A percentile compares a stretch with the other conserved stretches of the same genome.
These are phyloP conservation scores for Pristionchus mayeri DNA, from an alignment of 2,888 invertebrate genomes.

Conservation along the genomic window DNA sequence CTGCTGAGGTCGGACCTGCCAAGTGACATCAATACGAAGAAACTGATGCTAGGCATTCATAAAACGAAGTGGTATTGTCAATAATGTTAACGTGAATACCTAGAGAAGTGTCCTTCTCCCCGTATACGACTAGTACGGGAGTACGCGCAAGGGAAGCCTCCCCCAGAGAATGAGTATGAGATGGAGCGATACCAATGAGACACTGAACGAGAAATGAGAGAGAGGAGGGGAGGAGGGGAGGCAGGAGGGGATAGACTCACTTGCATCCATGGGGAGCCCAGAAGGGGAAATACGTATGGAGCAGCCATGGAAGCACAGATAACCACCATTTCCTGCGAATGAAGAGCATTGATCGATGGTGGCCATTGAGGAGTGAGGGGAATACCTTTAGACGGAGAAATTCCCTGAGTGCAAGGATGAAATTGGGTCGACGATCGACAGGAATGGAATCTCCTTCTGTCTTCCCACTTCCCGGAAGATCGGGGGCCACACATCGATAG, in stretches of 20 bases:
- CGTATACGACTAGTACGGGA: slow-evolving; percentile 64
- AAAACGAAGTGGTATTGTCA: too few relatives aligned
- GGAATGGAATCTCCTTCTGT: slow-evolving; percentile 37
- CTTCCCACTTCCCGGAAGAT: slow-evolving; percentile 58
- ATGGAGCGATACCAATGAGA: slow-evolving; percentile 63
- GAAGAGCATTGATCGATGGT: too few relatives aligned
- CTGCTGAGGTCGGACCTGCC: slow-evolving; percentile 64
- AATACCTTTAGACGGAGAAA: slow-evolving; percentile 8
- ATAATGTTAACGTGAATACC: too few relatives aligned
- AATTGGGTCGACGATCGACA: slow-evolving; percentile 36
- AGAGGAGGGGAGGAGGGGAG: neutral
- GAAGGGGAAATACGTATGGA: slow-evolving; percentile 63
- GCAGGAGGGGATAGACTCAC: too few relatives aligned
- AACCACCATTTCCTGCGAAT: slow-evolving; percentile 53
- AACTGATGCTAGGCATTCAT: too few relatives aligned
- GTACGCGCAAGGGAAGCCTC: slow-evolving; percentile 55
- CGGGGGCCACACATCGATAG: slow-evolving; percentile 62
- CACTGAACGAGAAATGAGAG: slow-evolving; percentile 51
- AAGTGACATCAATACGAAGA: too few relatives aligned
- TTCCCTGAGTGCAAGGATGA: slow-evolving; percentile 6
- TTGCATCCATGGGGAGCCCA: slow-evolving; percentile 36
- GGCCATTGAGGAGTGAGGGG: too few relatives aligned
- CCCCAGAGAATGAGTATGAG: slow-evolving; percentile 62
- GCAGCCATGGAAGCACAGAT: slow-evolving; percentile 65
- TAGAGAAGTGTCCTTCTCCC: slow-evolving; percentile 52